Evolutionary conservation across 2,888 invertebrate genomes (phyloP), one percentile per base, ranked within the genome.

Genomic region (Pomacea canaliculata): DNA sequence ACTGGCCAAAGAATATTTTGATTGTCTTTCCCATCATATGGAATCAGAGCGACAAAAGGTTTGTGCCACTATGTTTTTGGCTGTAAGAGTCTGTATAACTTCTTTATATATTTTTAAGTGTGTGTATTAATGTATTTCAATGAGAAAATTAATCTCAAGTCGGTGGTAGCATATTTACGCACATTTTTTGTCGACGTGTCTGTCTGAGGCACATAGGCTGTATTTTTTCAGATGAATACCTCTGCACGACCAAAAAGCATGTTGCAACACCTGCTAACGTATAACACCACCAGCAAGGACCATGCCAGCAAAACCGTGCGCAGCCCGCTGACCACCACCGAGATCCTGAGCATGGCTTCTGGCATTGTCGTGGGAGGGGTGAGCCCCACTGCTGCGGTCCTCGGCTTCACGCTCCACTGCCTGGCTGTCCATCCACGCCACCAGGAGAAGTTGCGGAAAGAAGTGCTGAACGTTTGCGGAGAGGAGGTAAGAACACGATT

Each of bases 351-450:
- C 18, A 67, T 77, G 51, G 60, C 76, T 13, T 68, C 76, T 7
- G 75, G 79, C 13, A 62, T 79, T 18, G 13, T 79, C 0, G 74
- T 71, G 10, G 79, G 76, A n/a, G 79, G 79, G 10, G 71, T 79
- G 37, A 76, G 76, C 16, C 71, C 79, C 9, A 59, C 69, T 8
- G 56, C 74, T 1, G 46, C 76, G 16, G 59, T 74, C 59, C 46
- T 79, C 71, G 71, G 71, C 51, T 79, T 79, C 71, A 70, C 70
- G 60, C 27, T 79, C 37, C 68, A 79, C 60, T 73, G 73, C 49
- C 51, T 77, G 51, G 79, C 79, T 7, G 65, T 70, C n/a, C 68
- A 79, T 48, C 73, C 51, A 2, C 19, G 27, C 5, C 71, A 79
- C 16, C 76, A 76, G n/a, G 68, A 73, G 19, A 37, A 68, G 23